phyloP scores from a whole-genome alignment of 1,140 invertebrate species.

The Pseudomyrmex flavicornis region DNA sequence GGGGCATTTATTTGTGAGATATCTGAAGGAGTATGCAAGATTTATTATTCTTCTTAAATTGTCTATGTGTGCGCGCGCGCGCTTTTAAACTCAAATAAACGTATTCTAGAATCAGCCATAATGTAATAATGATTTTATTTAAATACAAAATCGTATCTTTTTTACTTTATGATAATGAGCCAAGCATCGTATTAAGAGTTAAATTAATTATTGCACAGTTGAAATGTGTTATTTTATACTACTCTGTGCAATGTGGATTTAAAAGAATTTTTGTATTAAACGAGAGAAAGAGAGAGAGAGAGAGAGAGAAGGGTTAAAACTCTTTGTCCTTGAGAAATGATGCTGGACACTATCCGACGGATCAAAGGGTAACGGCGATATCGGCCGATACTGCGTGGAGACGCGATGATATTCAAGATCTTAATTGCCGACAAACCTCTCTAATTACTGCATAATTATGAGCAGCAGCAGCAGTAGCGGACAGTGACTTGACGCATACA shows the following conservation, averaged over 20 bases:
- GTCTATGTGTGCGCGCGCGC: too few relatives aligned
- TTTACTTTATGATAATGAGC: not conserved
- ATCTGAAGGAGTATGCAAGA: not conserved
- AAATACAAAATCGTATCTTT: not conserved
- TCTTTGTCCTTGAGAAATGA: conserved; percentile 19
- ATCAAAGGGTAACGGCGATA: conserved; percentile 38
- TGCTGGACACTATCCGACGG: conserved; percentile 19
- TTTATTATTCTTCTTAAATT: not conserved
- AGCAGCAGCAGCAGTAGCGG: conserved; percentile 57
- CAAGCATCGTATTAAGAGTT: not conserved
- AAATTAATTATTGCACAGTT: not conserved
- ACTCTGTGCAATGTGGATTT: not conserved
- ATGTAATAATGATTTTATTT: not conserved
- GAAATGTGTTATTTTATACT: not conserved
- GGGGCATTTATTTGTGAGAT: not conserved
- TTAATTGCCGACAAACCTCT: conserved; percentile 83
- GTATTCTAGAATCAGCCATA: not conserved
- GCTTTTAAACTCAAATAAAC: not conserved
- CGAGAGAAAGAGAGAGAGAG: too few relatives aligned
- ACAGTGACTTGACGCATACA: conserved; percentile 61
- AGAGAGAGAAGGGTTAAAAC: not conserved
- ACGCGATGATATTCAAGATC: conserved; percentile 77
- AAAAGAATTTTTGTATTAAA: conserved; percentile 5
- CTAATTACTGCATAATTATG: conserved; percentile 83
- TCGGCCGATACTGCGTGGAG: conserved; percentile 53